Base-by-base conservation (phyloP, 2,888 invertebrate genomes). In the Lepidocyrtinus sp. region DNA sequence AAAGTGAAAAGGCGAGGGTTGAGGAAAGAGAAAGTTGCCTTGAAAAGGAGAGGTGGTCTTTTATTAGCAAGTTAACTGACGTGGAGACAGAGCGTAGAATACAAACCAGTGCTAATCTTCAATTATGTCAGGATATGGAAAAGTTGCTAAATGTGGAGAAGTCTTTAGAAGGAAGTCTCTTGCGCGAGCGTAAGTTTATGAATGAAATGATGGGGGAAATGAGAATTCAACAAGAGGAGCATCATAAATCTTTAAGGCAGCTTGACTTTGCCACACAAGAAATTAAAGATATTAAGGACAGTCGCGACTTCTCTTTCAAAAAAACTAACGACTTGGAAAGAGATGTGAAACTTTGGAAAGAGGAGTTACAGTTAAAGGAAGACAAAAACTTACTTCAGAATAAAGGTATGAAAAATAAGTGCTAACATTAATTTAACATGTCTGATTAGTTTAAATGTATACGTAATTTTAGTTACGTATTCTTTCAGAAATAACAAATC, bases 271-370 rank as follows among this genome's bases (percentile, higher is more conserved):
- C 69, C 0, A 76, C 71, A n/a, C 81, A 80, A 24, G 64, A 77
- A 26, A 68, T 83, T 1, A 21, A 59, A 7, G 82, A 82, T 21
- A 7, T 72, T 0, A 19, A 73, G 1, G 75, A 70, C 2, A 22
- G 12, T 0, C 26, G 65, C n/a, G 67, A 75, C 1, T 15, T 72
- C 3, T 55, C 82, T 0, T 7, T 27, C 1, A 61, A 75, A 2
- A 83, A 75, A 55, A 27, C 67, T 3, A 78, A 80, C 65, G 83
- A 83, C 15, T 55, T 84, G 50, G 65, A 77, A 55, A 26, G 83
- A 9, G 79, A 82, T 70, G 79, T 85, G 24, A 62, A 70, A n/a
- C 81, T 83, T 59, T 84, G 82, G 84, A 85, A 85, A 36, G 82
- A 85, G 73, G 84, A 85, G 61, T 26, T 80, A n/a, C 46, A 81